Evolutionary conservation across 2,113 vertebrate genomes (phyloP), one percentile per base, ranked within the genome.

Genomic region (Chroicocephalus ridibundus): DNA sequence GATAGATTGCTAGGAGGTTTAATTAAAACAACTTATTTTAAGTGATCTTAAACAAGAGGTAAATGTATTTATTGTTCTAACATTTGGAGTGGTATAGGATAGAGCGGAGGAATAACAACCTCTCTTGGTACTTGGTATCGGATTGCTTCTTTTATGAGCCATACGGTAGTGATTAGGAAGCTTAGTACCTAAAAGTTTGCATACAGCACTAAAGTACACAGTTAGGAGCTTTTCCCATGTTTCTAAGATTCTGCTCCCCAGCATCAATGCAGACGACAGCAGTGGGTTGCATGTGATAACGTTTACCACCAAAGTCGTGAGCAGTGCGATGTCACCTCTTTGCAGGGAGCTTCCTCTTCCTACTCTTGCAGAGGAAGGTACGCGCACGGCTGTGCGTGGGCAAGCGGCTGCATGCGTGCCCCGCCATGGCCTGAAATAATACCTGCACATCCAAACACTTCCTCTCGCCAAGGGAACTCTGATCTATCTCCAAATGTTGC

Each of bases 91-190:
- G 64, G 85, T 65, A 88, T 66, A 94, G 94, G 88, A 84, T 49
- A 91, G 75, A 95, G 85, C 9, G 0, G 62, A 97, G 82, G 78
- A 97, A 96, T 91, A 95, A 83, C 94, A 95, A 81, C 96, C 82
- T 64, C 85, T 70, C 87, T 82, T n/a, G 71, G 93, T 94, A 31
- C 95, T 92, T 25, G 79, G 92, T 74, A 84, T 96, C 93, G 9
- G 85, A 72, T 95, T 96, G 91, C 95, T 91, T 44, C 89, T 96
- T 97, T 97, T 96, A 97, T 92, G 95, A 93, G 91, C 85, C 97
- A 97, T 96, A 74, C 81, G 96, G 95, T 97, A 93, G 81, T 96
- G 87, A 97, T 97, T 97, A 97, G 94, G 80, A 80, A 88, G 90
- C 90, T 95, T 79, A 97, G 89, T 72, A 83, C 91, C 94, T 76